phyloP scores from a whole-genome alignment of 2,113 vertebrate species.

The Abramis brama region DNA sequence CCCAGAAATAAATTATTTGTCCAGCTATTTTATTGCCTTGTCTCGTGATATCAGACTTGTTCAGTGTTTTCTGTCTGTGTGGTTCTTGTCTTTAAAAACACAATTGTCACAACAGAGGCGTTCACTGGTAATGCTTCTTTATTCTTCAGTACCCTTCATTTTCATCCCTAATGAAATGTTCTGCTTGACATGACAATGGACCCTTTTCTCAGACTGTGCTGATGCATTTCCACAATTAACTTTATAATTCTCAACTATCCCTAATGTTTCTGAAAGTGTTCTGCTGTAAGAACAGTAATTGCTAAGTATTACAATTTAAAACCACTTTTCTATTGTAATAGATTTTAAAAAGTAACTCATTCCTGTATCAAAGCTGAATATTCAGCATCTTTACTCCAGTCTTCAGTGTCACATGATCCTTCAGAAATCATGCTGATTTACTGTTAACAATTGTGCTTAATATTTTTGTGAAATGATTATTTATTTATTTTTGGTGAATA shows the following conservation, averaged over 20 bases:
- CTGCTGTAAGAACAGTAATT: neutral
- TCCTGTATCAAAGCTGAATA: neutral
- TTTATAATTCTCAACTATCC: neutral
- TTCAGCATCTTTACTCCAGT: neutral
- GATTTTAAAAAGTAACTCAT: neutral
- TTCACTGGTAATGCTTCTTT: neutral
- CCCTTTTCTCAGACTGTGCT: neutral
- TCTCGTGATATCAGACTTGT: neutral
- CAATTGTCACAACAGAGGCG: neutral
- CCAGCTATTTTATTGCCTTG: constrained; percentile 12
- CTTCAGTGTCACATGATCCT: neutral
- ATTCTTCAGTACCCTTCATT: neutral
- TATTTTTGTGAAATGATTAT: neutral
- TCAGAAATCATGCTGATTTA: neutral
- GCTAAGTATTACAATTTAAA: neutral
- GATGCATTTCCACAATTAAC: neutral
- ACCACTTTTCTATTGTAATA: neutral
- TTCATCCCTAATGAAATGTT: neutral
- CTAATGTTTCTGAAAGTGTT: neutral
- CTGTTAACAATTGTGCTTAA: neutral
- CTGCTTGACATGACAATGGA: neutral
- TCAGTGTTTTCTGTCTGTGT: neutral
- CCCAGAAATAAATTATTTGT: constrained; percentile 73
- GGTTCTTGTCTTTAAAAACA: neutral
- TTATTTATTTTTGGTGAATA: neutral